phyloP scores from a whole-genome alignment of 1,140 invertebrate species.

The Sesamia nonagrioides region DNA sequence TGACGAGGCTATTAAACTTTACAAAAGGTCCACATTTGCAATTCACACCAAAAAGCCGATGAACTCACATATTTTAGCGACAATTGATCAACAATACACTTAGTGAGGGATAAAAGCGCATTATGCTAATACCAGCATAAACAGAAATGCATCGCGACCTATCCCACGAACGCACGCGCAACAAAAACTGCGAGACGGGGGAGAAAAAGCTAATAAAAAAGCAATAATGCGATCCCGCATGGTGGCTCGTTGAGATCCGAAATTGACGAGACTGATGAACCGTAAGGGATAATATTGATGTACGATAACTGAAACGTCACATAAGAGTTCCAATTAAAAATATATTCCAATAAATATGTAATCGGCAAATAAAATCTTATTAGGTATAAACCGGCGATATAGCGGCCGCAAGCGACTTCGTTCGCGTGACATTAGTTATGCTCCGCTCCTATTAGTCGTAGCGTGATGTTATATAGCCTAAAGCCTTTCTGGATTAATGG shows the following conservation, averaged over 20 bases:
- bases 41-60: conserved; percentile 53
- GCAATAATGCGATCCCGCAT: conserved; percentile 86
- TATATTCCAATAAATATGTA: neutral
- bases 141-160: conserved; percentile 76
- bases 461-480: too few relatives aligned
- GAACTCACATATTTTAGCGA: conserved; percentile 60
- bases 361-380: neutral
- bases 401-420: too few relatives aligned
- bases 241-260: conserved; percentile 82
- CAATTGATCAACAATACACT: conserved; percentile 72
- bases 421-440: too few relatives aligned
- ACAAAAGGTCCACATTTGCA: conserved; percentile 46
- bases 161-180: conserved; percentile 81
- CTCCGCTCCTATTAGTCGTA: too few relatives aligned
- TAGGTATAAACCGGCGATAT: too few relatives aligned
- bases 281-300: conserved; percentile 72
- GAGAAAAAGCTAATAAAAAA: conserved; percentile 86
- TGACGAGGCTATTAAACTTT: conserved; percentile 62
- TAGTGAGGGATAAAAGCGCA: conserved; percentile 66
- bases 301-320: conserved; percentile 30
- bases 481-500: too few relatives aligned
- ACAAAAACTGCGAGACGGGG: conserved; percentile 83
- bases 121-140: conserved; percentile 87
- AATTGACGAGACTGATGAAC: conserved; percentile 84
- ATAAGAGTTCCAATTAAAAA: conserved; percentile 3